Evolutionary conservation across 37 sponge, comb jelly and placozoan genomes (phyloP), one percentile per base, ranked within the genome.

Genomic region (Tethya wilhelma): DNA sequence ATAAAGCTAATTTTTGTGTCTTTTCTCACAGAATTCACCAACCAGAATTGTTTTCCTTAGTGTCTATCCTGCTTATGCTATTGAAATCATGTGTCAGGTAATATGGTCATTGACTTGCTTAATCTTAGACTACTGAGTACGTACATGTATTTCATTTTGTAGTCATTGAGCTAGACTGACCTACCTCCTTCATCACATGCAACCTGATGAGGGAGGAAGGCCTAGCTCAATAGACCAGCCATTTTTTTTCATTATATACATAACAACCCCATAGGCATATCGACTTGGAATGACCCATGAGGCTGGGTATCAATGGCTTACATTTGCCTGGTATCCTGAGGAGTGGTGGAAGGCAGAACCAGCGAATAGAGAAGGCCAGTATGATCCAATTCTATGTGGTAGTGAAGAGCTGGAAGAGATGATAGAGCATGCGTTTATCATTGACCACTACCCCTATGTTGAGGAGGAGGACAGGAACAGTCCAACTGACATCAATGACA

Each of bases 51-150:
- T 91, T 4, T 91, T 91, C 60, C 30, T 91, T 5, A 86, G 82
- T 31, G 44, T 31, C 7, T 91, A 82, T 70, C 69, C 72, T 28
- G 30, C 30, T 4, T 73, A 82, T 59, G 91, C 73, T 19, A 1
- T 64, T 14, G 83, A 86, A 77, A 82, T 86, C 31, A 23, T 91
- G 25, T 91, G 91, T 56, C 87, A 86, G 74, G 91, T 86, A n/a
- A n/a, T n/a, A n/a, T n/a, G n/a, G n/a, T n/a, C n/a, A n/a, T n/a
- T n/a, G n/a, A n/a, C n/a, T n/a, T n/a, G n/a, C n/a, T n/a, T n/a
- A n/a, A n/a, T n/a, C n/a, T n/a, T n/a, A n/a, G n/a, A n/a, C n/a
- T n/a, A n/a, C n/a, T n/a, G n/a, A n/a, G n/a, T n/a, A n/a, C n/a
- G n/a, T n/a, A n/a, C n/a, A n/a, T n/a, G n/a, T n/a, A n/a, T n/a